Evolutionary conservation across 2,888 invertebrate species (phyloP).

Genomic region (Acrocera orbiculus): DNA sequence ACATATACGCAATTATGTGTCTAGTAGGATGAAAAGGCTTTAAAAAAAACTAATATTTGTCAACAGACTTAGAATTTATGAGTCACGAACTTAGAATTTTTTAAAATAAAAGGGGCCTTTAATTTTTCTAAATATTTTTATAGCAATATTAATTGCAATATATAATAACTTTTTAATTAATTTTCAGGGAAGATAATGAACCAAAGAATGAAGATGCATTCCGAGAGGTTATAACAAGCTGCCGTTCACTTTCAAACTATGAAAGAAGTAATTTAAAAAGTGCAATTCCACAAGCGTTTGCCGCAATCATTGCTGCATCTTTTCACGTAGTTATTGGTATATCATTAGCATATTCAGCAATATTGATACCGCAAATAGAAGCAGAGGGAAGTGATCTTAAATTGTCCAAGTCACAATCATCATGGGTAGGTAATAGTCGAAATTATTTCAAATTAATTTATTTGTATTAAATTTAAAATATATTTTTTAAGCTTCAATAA

Average conservation of each 20-base stretch:
- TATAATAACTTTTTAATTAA: no score
- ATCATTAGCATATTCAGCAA: slow-evolving; percentile 39
- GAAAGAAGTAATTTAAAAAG: slow-evolving; percentile 26
- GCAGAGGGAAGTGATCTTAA: slow-evolving; percentile 9
- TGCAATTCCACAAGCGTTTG: slow-evolving; percentile 32
- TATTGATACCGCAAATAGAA: slow-evolving; percentile 33
- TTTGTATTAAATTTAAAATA: slow-evolving; percentile 3
- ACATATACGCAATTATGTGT: no score
- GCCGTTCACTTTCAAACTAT: slow-evolving; percentile 30
- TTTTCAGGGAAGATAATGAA: slow-evolving; percentile 16
- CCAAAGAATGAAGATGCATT: slow-evolving; percentile 29
- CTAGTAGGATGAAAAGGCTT: no score
- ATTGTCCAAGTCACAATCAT: slow-evolving; percentile 28
- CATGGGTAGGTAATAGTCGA: slow-evolving; percentile 34
- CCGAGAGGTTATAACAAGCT: slow-evolving; percentile 31
- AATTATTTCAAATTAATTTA: background rate
- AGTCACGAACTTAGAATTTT: no score
- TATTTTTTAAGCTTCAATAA: slow-evolving; percentile 33
- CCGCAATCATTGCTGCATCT: slow-evolving; percentile 36
- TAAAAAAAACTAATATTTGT: no score
- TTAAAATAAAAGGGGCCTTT: no score
- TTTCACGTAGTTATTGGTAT: slow-evolving; percentile 43
- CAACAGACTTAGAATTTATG: no score
- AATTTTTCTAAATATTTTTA: no score
- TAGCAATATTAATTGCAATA: no score